These are phyloP conservation scores for Caenorhabditis sp. DNA, from an alignment of 2,888 invertebrate species.

Conservation along the genomic window DNA sequence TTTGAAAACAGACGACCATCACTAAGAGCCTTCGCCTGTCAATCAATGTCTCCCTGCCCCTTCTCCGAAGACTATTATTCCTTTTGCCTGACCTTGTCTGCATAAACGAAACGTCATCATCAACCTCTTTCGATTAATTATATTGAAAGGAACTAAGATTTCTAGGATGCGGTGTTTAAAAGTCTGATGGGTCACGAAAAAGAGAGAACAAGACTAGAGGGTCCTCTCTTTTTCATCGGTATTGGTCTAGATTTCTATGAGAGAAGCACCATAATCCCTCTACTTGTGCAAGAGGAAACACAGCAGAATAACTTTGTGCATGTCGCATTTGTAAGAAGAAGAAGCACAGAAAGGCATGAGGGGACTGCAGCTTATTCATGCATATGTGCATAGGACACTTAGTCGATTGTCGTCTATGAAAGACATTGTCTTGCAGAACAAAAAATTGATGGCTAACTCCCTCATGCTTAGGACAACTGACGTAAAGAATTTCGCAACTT, in stretches of 20 bases:
- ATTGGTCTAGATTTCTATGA: conserved; percentile 2
- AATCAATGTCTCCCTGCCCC: conserved; percentile 26
- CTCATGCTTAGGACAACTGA: too few relatives aligned
- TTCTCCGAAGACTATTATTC: neutral
- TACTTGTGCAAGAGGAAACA: conserved; percentile 13
- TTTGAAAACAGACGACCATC: conserved; percentile 14
- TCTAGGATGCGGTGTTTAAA: too few relatives aligned
- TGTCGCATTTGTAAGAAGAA: conserved; percentile 4
- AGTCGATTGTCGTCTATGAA: conserved; percentile 11
- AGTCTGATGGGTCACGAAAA: too few relatives aligned
- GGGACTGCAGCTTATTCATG: conserved; percentile 29
- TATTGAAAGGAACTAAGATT: too few relatives aligned
- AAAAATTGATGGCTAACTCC: neutral
- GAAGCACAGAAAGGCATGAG: neutral
- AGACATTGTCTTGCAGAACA: conserved; percentile 2
- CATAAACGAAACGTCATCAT: conserved; percentile 1
- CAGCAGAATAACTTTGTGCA: conserved; percentile 7
- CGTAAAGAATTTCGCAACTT: neutral
- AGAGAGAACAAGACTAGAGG: too few relatives aligned
- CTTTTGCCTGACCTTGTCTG: too few relatives aligned
- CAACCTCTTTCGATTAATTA: conserved; percentile 25
- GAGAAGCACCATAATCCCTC: conserved; percentile 2
- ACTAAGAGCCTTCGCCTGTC: conserved; percentile 44
- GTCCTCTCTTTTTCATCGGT: too few relatives aligned
- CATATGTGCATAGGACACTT: conserved; percentile 41